phyloP scores from a whole-genome alignment of 1,140 invertebrate genomes.

The Ceratitis capitata region DNA sequence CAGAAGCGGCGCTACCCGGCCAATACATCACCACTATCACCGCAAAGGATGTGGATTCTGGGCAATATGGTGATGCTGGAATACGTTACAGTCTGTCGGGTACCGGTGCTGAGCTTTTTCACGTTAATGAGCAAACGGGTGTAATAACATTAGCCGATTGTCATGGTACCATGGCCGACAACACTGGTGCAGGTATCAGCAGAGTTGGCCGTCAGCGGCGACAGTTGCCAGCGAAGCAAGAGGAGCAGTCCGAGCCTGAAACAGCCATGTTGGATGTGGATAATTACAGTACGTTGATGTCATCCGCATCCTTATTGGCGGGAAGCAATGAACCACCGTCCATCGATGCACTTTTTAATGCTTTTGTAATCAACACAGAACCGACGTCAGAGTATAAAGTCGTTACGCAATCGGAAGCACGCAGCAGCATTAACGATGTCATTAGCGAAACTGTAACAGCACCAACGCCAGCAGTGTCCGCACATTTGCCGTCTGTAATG shows the following conservation, averaged over 20 bases:
- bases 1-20: constrained; percentile 78
- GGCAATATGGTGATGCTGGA: constrained; percentile 75
- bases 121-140: constrained; percentile 82
- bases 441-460: constrained; percentile 39
- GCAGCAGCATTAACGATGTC: constrained; percentile 41
- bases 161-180: constrained; percentile 49
- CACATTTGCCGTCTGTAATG: constrained; percentile 42
- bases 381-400: constrained; percentile 59
- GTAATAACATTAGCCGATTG: constrained; percentile 85
- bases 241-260: too few species aligned
- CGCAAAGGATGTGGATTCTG: constrained; percentile 86
- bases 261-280: constrained; percentile 30
- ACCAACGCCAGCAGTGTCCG: constrained; percentile 35
- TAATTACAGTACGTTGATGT: background rate
- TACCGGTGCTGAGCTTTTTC: constrained; percentile 83
- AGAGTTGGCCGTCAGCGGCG: constrained; percentile 25
- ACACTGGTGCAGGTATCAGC: background rate
- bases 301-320: background rate
- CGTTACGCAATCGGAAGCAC: constrained; percentile 51
- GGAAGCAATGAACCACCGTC: constrained; percentile 1
- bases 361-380: constrained; percentile 56
- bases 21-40: constrained; percentile 78
- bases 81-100: constrained; percentile 88
- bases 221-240: background rate
- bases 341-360: constrained; percentile 5